phyloP scores from a whole-genome alignment of 1,140 invertebrate species.

The Lasioglossum albipes region DNA sequence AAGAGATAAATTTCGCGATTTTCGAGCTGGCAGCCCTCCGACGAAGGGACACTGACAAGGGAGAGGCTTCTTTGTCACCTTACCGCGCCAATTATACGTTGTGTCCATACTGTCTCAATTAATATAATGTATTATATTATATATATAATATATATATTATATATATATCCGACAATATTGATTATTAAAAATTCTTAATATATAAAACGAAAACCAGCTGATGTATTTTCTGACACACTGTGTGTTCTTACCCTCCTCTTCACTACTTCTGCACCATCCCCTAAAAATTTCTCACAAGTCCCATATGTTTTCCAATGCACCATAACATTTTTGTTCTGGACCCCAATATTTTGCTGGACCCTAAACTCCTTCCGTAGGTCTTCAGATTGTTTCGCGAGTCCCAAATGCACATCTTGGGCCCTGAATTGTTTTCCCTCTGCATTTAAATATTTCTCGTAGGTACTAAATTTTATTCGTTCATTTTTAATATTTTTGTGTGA shows the following conservation, averaged over 20 bases:
- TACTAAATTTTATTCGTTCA: too few species aligned
- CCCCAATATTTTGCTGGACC: too few species aligned
- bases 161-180: conserved; percentile 80
- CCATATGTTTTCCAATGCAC: too few species aligned
- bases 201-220: conserved; percentile 35
- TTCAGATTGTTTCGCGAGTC: too few species aligned
- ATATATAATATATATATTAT: conserved; percentile 65
- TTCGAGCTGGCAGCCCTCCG: conserved; percentile 36
- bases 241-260: background rate
- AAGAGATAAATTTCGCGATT: background rate
- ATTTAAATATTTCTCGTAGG: too few species aligned
- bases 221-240: conserved; percentile 5
- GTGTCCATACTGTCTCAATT: conserved; percentile 79
- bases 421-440: too few species aligned
- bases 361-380: too few species aligned
- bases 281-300: too few species aligned
- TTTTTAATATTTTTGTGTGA: too few species aligned
- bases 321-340: too few species aligned
- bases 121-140: conserved; percentile 63
- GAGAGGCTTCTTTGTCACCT: conserved; percentile 63
- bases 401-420: too few species aligned
- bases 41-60: conserved; percentile 43
- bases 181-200: conserved; percentile 80
- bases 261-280: too few species aligned
- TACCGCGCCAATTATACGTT: conserved; percentile 75